Percentiles rank a stretch among this genome's conserved stretches.
These are phyloP conservation scores for Drosophila mayaguana DNA, from an alignment of 2,888 invertebrate genomes.

Conservation along the genomic window DNA sequence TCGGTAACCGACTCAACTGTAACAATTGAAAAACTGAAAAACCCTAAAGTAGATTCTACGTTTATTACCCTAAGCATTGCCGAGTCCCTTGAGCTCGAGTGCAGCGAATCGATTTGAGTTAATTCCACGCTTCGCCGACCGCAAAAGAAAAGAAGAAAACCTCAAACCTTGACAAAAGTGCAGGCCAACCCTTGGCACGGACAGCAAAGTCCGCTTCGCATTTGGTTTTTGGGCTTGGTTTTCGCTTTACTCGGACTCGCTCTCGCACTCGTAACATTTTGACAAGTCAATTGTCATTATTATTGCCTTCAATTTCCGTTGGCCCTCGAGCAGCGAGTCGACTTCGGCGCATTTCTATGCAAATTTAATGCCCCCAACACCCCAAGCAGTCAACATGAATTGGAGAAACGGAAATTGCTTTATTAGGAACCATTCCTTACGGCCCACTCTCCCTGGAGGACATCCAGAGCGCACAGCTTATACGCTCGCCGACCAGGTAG, in stretches of 20 bases:
- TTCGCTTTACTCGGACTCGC: background rate
- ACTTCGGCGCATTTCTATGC: conserved; percentile 42
- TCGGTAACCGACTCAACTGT: background rate
- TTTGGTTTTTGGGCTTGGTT: conserved; percentile 17
- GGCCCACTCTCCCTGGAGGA: background rate
- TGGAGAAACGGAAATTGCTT: conserved; percentile 51
- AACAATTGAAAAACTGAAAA: conserved; percentile 11
- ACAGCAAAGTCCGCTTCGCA: background rate
- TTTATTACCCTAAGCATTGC: conserved; percentile 7
- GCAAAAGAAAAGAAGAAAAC: conserved; percentile 37
- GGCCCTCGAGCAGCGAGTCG: conserved; percentile 16
- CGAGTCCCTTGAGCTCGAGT: conserved; percentile 26
- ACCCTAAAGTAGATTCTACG: conserved; percentile 26
- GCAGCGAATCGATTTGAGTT: conserved; percentile 61
- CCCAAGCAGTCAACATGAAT: background rate
- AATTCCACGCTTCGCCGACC: conserved; percentile 62
- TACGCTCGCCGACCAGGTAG: conserved; percentile 51
- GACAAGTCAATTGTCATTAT: conserved; percentile 66
- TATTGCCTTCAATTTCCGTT: conserved; percentile 58
- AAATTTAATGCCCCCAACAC: conserved; percentile 33
- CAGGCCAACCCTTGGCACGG: conserved; percentile 29
- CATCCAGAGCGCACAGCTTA: conserved; percentile 28
- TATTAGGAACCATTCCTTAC: conserved; percentile 33
- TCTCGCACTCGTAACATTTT: conserved; percentile 44
- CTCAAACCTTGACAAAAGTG: conserved; percentile 27